phyloP scores from a whole-genome alignment of 1,140 invertebrate species.

The Papilio machaon region DNA sequence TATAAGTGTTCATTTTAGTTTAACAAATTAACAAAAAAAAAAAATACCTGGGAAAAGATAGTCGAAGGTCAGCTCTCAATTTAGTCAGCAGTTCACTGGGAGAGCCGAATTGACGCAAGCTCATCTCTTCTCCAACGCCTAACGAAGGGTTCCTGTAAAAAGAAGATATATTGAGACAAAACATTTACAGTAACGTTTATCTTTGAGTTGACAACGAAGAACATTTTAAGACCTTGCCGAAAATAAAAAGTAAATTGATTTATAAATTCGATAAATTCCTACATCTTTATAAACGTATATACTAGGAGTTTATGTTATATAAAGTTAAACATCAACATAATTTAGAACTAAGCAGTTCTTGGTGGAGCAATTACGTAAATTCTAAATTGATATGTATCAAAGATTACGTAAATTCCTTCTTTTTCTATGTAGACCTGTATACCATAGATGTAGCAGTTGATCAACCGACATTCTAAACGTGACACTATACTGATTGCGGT shows the following conservation, averaged over 20 bases:
- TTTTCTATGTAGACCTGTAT: not conserved
- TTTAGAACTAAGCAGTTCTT: not conserved
- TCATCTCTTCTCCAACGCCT: conserved; percentile 89
- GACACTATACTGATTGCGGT: not conserved
- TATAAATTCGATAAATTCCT: not conserved
- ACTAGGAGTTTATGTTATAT: too few species aligned
- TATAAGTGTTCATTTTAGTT: too few species aligned
- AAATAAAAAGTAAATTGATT: not conserved
- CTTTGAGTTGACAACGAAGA: not conserved
- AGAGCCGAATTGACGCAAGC: conserved; percentile 91
- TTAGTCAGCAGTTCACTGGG: conserved; percentile 94
- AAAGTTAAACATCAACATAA: too few species aligned
- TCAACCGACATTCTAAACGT: not conserved
- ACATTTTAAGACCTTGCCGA: not conserved
- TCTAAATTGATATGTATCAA: not conserved
- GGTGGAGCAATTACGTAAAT: not conserved
- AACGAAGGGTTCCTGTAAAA: conserved; percentile 73
- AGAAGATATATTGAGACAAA: not conserved
- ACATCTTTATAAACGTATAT: too few species aligned
- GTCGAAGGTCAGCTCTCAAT: conserved; percentile 90
- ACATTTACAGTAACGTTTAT: too few species aligned
- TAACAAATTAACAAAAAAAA: conserved; percentile 25
- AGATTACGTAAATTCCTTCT: not conserved
- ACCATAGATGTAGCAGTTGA: not conserved
- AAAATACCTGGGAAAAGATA: conserved; percentile 95